Evolutionary conservation across 2,113 vertebrate species (phyloP), one percentile per base, ranked within the genome.

Genomic region (Labeo rohita): DNA sequence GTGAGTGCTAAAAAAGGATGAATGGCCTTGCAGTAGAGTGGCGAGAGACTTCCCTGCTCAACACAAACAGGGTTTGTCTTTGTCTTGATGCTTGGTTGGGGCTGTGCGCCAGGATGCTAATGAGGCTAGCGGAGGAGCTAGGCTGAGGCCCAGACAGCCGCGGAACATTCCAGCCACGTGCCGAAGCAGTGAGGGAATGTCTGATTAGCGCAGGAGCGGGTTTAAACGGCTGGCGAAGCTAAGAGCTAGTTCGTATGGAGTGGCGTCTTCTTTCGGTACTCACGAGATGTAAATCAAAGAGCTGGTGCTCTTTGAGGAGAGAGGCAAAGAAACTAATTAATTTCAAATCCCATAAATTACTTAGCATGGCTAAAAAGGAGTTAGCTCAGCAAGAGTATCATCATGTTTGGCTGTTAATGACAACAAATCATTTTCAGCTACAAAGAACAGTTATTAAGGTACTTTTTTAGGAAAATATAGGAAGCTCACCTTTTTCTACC

Each of bases 321-420:
- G 36, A 80, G 36, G 78, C n/a, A 75, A 49, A 83, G 79, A 80
- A 87, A 39, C 28, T n/a, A 86, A 88, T 91, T 91, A 82, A 90
- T 89, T 75, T 81, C 3, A 63, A 80, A 72, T 65, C 23, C 34
- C 52, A 75, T 80, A 18, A 81, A 86, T 80, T 56, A 85, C 61
- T 77, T 79, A 45, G 56, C 0, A 28, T 84, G 59, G 18, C 36
- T 36, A 59, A 75, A 75, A 89, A 83, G 47, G 16, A 61, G 59
- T 89, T 59, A 81, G 74, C 52, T 76, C 86, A 84, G 39, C 45
- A 36, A 65, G 75, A 80, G 84, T 56, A 75, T 61, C 49, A 50
- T 75, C 47, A 52, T 16, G 11, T 66, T 15, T 54, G 18, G 43
- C 34, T 65, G 39, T 84, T 84, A 86, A 74, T 84, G 63, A 86